phyloP scores from a whole-genome alignment of 1,140 invertebrate species.

The Lerema accius region DNA sequence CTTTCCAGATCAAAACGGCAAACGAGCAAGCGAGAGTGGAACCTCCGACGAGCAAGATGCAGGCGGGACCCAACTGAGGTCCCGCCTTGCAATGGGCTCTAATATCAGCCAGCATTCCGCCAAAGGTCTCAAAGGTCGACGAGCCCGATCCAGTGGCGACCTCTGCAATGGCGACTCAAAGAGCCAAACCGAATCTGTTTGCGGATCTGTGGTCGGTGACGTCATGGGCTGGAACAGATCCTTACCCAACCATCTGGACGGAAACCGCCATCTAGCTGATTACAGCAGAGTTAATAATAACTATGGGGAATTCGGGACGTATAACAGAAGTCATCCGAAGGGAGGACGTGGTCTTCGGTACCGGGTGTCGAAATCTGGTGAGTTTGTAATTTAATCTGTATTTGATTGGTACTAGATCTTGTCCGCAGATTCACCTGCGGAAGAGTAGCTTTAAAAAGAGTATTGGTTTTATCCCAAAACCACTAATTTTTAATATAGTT shows the following conservation, averaged over 20 bases:
- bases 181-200: slow-evolving; percentile 86
- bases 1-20: slow-evolving; percentile 55
- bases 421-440: no score
- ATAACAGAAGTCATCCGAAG: slow-evolving; percentile 84
- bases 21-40: slow-evolving; percentile 44
- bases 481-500: no score
- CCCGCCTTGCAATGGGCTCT: slow-evolving; percentile 85
- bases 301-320: slow-evolving; percentile 82
- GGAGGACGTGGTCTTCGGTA: slow-evolving; percentile 78
- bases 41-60: slow-evolving; percentile 57
- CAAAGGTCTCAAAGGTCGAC: slow-evolving; percentile 86
- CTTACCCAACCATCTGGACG: slow-evolving; percentile 88
- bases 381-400: no score
- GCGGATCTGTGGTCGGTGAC: slow-evolving; percentile 76
- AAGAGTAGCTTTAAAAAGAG: no score
- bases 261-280: slow-evolving; percentile 82
- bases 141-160: slow-evolving; percentile 88
- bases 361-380: slow-evolving; percentile 78
- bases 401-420: no score
- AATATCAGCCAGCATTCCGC: slow-evolving; percentile 88
- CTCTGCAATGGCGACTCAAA: slow-evolving; percentile 88
- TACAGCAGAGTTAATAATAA: slow-evolving; percentile 86
- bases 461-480: no score
- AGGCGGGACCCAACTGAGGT: slow-evolving; percentile 73
- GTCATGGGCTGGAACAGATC: slow-evolving; percentile 82